Base-by-base conservation (phyloP, 2,797 vertebrate species). In the Myotis planiceps region DNA sequence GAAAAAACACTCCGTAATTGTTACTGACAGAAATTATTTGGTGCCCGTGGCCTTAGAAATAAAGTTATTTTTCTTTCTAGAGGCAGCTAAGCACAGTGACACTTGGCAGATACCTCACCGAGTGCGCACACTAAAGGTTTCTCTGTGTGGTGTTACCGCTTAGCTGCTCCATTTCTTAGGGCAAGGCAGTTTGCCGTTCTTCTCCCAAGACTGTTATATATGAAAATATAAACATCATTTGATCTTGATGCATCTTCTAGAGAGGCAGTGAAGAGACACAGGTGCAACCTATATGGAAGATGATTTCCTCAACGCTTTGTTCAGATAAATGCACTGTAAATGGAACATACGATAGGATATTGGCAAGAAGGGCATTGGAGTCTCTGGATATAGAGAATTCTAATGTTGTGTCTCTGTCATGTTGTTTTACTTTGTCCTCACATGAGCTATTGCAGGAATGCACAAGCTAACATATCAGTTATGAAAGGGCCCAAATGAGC, bases 371-470 rank as follows among this genome's bases (percentile, higher is more conserved):
- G 86, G 63, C 79, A 84, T 83, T 91, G 0, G 2, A 49, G n/a
- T 88, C 79, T 88, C 65, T 91, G 53, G 94, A 60, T 81, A 5
- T 34, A 80, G 95, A 93, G 94, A 96, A 92, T 91, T 92, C 63
- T 76, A 63, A 79, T 37, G 69, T 23, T 86, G 72, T 91, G 45
- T 65, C 76, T 92, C 82, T 86, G 95, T 81, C 91, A 47, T 65
- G 86, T 65, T 94, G 12, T 89, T 96, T 94, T 66, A 94, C 90
- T 97, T 96, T 92, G 86, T 88, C 49, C 82, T 92, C 88, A 60
- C 60, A 72, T 96, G 94, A 97, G 83, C 95, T 87, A 92, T 96
- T 58, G 51, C 88, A 84, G 79, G 69, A 66, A 92, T 69, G 83
- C 76, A 74, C 71, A 88, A 60, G 91, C 71, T 84, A 88, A 91